Evolutionary conservation across 2,888 invertebrate genomes (phyloP), one percentile per base, ranked within the genome.

Genomic region (Petrophora chlorosata): DNA sequence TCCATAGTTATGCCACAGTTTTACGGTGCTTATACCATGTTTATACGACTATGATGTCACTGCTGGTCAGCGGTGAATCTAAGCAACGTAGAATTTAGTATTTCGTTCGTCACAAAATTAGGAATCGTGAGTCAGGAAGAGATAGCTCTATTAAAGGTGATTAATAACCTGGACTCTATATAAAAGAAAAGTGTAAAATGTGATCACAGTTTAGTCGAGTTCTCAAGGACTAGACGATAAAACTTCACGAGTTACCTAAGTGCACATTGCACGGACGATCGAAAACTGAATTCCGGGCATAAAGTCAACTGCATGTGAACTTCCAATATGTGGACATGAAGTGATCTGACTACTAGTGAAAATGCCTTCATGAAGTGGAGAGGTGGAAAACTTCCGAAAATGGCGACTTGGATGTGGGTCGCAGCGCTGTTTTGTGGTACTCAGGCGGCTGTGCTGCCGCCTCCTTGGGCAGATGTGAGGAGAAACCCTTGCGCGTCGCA

Each of bases 401-500:
- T 88, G 88, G 77, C 82, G 23, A 64, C 66, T 36, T 86, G 88
- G 88, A 53, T 87, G 51, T 85, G 83, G 84, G 65, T 87, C 55
- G 81, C 79, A 2, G 82, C 79, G 28, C 57, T 88, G 67, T 55
- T 89, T 25, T 87, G 81, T 43, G 89, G 88, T n/a, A 80, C 85
- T 28, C 91, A 91, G 8, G 94, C 94, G 0, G 88, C 80, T 19
- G 94, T 96, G 53, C 91, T 95, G 62, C 94, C 96, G 22, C 97
- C 97, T 0, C 95, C 96, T 5, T 97, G 97, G 97, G 96, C 96
- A 38, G 94, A 97, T 75, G 94, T 95, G 0, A 91, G 92, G 55
- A 91, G 93, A 65, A 97, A 97, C 79, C 97, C 97, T 0, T 97
- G 97, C 65, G 96, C 96, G 2, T 87, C 92, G 2, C 93, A 94